phyloP scores from a whole-genome alignment of 2,113 vertebrate species.

The Colinus virginianus region DNA sequence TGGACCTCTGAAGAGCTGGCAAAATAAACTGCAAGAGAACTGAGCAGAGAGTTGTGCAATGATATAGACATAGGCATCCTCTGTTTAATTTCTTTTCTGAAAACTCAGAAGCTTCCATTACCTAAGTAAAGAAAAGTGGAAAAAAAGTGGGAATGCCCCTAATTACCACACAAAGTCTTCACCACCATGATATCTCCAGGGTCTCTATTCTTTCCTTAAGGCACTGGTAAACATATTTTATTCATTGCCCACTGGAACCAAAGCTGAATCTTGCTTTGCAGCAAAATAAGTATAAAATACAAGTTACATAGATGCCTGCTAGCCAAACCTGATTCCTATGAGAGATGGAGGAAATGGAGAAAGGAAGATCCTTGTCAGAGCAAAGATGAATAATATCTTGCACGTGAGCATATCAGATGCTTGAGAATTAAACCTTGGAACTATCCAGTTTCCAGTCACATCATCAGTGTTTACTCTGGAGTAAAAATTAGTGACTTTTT shows the following conservation, averaged over 20 bases:
- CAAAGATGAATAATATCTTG: constrained; percentile 32
- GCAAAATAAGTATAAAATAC: neutral
- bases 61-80: neutral
- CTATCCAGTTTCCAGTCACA: constrained; percentile 57
- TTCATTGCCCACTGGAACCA: neutral
- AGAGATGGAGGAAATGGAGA: constrained; percentile 3
- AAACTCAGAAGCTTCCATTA: neutral
- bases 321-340: constrained; percentile 27
- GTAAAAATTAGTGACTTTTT: constrained; percentile 58
- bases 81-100: neutral
- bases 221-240: neutral
- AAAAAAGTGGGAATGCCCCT: neutral
- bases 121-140: neutral
- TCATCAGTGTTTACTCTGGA: constrained; percentile 51
- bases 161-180: neutral
- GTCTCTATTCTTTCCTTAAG: neutral
- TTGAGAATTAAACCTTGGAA: constrained; percentile 10
- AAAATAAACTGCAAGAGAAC: neutral
- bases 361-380: constrained; percentile 36
- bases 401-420: neutral
- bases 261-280: neutral
- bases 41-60: neutral
- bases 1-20: neutral
- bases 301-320: neutral
- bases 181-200: neutral